A percentile compares a stretch with the other conserved stretches of the same genome.
phyloP scores from a whole-genome alignment of 2,113 vertebrate species.

The Ptyas mucosa region DNA sequence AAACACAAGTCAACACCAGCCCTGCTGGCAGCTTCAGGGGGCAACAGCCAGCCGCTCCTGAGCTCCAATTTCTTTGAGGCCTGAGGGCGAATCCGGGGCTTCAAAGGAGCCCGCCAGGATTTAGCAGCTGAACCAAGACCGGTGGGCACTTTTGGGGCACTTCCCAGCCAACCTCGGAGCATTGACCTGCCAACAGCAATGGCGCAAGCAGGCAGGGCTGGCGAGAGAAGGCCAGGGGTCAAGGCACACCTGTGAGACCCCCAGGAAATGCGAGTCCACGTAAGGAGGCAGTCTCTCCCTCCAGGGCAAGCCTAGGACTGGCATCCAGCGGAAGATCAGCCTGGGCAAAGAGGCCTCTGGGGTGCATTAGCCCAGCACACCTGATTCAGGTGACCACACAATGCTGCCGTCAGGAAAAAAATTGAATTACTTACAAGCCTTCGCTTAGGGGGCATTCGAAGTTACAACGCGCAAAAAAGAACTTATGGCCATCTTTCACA shows the following conservation, averaged over 20 bases:
- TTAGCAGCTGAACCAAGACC: neutral
- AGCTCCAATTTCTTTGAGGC: neutral
- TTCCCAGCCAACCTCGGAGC: neutral
- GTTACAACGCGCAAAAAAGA: too few relatives aligned
- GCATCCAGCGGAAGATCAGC: neutral
- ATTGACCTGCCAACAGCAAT: too few relatives aligned
- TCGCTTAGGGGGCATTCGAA: too few relatives aligned
- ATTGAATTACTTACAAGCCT: too few relatives aligned
- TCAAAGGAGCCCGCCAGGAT: too few relatives aligned
- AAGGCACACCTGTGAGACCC: neutral
- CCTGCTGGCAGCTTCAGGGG: neutral
- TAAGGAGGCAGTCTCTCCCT: too few relatives aligned
- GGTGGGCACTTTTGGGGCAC: too few relatives aligned
- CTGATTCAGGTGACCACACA: neutral
- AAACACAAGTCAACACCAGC: neutral
- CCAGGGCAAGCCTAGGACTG: neutral
- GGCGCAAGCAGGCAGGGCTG: too few relatives aligned
- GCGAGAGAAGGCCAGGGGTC: neutral
- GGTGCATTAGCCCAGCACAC: rapidly evolving
- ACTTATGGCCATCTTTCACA: too few relatives aligned
- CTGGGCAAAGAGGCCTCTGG: neutral
- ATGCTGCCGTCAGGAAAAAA: neutral
- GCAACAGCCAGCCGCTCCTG: neutral
- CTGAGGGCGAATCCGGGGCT: neutral
- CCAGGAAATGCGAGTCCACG: neutral